A percentile compares a stretch with the other conserved stretches of the same genome.
These are phyloP conservation scores for Palloptera scutellata DNA, from an alignment of 2,888 invertebrate species.

Conservation along the genomic window DNA sequence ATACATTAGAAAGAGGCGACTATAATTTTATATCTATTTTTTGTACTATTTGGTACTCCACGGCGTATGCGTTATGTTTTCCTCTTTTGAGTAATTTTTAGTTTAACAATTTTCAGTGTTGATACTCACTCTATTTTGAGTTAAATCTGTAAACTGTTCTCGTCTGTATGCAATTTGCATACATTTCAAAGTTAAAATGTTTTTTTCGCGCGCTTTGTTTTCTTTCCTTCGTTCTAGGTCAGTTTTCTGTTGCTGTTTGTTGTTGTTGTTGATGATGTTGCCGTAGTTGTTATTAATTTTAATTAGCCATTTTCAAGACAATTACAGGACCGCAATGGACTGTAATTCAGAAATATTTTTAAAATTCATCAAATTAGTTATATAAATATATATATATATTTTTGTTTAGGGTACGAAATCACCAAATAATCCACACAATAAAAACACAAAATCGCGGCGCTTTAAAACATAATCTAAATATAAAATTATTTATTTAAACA, in stretches of 20 bases:
- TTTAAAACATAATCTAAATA: too few species aligned
- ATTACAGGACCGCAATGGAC: background rate
- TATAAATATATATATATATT: too few species aligned
- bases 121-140: too few species aligned
- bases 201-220: background rate
- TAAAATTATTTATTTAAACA: too few species aligned
- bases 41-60: background rate
- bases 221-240: background rate
- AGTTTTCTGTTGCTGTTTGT: background rate
- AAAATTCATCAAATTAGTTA: too few species aligned
- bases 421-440: too few species aligned
- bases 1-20: slow-evolving; percentile 10
- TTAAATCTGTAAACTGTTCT: too few species aligned
- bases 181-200: background rate
- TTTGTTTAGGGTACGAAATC: too few species aligned
- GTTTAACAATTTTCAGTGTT: background rate
- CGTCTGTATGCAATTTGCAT: background rate
- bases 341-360: background rate
- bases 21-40: background rate
- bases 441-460: too few species aligned
- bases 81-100: slow-evolving; percentile 5
- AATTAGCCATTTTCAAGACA: slow-evolving; percentile 1
- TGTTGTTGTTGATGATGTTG: background rate
- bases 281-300: background rate
- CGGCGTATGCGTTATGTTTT: background rate